Evolutionary conservation across 2,888 invertebrate genomes (phyloP), one percentile per base, ranked within the genome.

Genomic region (Macrophya alboannulata): DNA sequence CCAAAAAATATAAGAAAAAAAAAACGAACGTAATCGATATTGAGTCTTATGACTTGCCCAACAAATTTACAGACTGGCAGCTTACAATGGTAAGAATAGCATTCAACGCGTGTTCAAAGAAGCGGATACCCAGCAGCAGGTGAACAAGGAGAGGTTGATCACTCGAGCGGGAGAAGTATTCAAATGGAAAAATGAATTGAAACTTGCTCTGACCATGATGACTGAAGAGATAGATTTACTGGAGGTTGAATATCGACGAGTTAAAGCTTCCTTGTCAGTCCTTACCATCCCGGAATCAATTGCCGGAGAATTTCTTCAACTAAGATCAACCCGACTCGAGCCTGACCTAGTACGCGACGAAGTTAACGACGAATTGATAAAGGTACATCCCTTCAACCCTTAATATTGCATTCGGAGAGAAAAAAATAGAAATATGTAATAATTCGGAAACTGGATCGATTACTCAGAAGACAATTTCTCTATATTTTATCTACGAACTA

Each of bases 351-450:
- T 97, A 0, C 94, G 97, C 9, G 98, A 98, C 90, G 93, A 95
- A 79, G 96, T 97, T 12, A 97, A 97, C 92, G 96, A 97, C 88
- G 97, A 97, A 92, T 92, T 97, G 15, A 95, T 97, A 3, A 97
- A 96, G 93, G 94, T 94, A 84, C 25, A 72, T 83, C 37, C 45
- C 2, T 51, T 21, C 48, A 40, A 62, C 31, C 8, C n/a, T 55
- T 55, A n/a, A 55, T 55, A 21, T 59, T 31, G 8, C n/a, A 65
- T 21, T 65, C 5, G 40, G 77, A 83, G 86, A 86, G 12, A 62
- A 25, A 62, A 9, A 62, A 10, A 65, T n/a, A 83, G 31, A 8
- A 55, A 9, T 40, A 21, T n/a, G 2, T 9, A 55, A 45, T 31
- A 25, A 48, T 62, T 10, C 17, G 1, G 5, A 62, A 21, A n/a